These are phyloP conservation scores for Cydia splendana DNA, from an alignment of 1,140 invertebrate genomes.

Conservation along the genomic window DNA sequence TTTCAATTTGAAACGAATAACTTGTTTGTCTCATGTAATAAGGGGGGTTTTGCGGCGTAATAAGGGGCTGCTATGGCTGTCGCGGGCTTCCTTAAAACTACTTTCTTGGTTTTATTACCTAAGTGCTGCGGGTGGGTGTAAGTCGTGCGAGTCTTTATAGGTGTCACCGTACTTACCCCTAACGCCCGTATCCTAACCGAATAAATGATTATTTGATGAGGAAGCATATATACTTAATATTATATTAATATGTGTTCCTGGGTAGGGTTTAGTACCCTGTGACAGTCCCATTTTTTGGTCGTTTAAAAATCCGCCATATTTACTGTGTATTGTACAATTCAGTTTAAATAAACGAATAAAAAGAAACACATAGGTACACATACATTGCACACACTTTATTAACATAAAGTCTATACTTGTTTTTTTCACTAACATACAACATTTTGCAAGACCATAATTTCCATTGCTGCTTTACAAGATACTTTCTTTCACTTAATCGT, in stretches of 20 bases:
- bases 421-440: neutral
- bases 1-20: conserved; percentile 80
- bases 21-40: conserved; percentile 76
- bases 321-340: too few relatives aligned
- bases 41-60: conserved; percentile 75
- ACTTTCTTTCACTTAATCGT: neutral
- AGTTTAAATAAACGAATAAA: too few relatives aligned
- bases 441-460: neutral
- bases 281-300: too few relatives aligned
- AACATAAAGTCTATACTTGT: neutral
- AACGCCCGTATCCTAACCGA: neutral
- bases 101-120: conserved; percentile 77
- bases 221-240: neutral
- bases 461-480: neutral
- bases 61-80: conserved; percentile 73
- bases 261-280: too few relatives aligned
- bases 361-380: too few relatives aligned
- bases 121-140: conserved; percentile 64
- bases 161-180: conserved; percentile 19
- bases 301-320: too few relatives aligned
- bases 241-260: neutral
- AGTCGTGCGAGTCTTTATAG: conserved; percentile 36
- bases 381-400: too few relatives aligned
- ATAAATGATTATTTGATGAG: conserved; percentile 22
- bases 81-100: conserved; percentile 76